Conservation (phyloP, 2,888 invertebrate genomes). For the Scaptomyza caliginosa region DNA sequence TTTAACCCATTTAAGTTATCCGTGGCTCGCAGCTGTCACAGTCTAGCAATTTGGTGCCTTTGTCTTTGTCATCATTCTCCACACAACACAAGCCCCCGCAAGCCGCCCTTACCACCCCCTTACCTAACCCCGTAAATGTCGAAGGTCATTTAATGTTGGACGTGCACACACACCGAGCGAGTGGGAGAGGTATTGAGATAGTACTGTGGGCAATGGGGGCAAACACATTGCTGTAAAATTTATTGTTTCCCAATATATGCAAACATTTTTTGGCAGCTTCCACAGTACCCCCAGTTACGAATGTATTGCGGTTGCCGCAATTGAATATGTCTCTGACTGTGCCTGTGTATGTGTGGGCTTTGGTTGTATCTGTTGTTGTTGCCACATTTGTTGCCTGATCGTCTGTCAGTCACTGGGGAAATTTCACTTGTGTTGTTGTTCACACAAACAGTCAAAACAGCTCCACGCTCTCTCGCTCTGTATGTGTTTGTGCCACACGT, state of each 20-base stretch:
- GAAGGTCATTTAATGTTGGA: conserved; percentile 69
- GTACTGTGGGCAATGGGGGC: conserved; percentile 18
- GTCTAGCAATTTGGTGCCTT: conserved; percentile 75
- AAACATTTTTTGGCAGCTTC: conserved; percentile 62
- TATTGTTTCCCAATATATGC: conserved; percentile 79
- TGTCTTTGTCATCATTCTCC: conserved; percentile 50
- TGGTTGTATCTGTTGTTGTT: conserved; percentile 24
- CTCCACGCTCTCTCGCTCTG: conserved; percentile 5
- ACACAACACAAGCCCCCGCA: conserved; percentile 9
- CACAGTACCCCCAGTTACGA: conserved; percentile 34
- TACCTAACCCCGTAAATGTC: conserved; percentile 28
- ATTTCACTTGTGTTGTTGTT: conserved; percentile 57
- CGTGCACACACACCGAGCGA: conserved; percentile 27
- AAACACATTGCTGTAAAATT: conserved; percentile 62
- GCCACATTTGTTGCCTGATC: conserved; percentile 59
- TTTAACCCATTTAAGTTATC: conserved; percentile 79
- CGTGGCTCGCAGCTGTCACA: conserved; percentile 78
- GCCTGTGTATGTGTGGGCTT: conserved; percentile 4
- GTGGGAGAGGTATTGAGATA: conserved; percentile 8
- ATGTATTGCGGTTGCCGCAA: conserved; percentile 69
- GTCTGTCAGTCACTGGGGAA: conserved; percentile 77
- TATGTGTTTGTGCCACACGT: conserved; percentile 37
- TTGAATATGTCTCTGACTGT: conserved; percentile 59
- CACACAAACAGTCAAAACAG: conserved; percentile 38
- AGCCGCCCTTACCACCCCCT: background rate